A percentile compares a stretch with the other conserved stretches of the same genome.
Conservation (phyloP, 2,113 vertebrate genomes). For the Baryphthengus martii region DNA sequence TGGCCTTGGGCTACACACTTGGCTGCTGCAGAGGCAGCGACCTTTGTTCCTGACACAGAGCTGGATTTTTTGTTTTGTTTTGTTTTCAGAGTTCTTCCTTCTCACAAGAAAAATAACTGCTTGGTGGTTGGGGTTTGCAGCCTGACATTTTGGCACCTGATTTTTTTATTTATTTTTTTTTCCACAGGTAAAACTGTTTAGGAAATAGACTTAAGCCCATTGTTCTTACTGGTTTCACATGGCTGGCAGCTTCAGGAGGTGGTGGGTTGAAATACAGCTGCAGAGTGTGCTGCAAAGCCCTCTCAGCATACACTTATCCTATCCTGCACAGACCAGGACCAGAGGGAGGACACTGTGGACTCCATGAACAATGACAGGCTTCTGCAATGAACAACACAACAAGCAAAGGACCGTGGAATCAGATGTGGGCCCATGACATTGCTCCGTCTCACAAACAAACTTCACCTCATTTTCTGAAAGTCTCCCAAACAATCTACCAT, state of each 20-base stretch:
- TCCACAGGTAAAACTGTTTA: neutral
- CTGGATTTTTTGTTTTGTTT: neutral
- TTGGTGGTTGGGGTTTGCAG: neutral
- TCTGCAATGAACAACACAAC: neutral
- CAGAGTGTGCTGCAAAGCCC: neutral
- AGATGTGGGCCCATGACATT: fast-evolving
- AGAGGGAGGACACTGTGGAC: neutral
- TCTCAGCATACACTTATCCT: neutral
- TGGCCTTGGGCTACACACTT: conserved; percentile 54
- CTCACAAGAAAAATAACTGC: neutral
- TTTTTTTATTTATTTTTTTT: neutral
- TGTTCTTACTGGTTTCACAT: neutral
- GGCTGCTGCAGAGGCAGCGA: conserved; percentile 30
- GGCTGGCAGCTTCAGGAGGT: neutral
- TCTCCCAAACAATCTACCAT: neutral
- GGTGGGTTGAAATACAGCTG: neutral
- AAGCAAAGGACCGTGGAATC: neutral
- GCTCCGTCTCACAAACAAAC: neutral
- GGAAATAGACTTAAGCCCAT: neutral
- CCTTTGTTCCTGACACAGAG: conserved; percentile 23
- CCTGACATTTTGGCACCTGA: neutral
- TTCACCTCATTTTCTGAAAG: neutral
- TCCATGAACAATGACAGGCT: fast-evolving
- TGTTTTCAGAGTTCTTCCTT: neutral
- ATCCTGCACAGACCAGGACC: neutral